Conservation (phyloP, 2,113 vertebrate genomes). For the Gadus macrocephalus region DNA sequence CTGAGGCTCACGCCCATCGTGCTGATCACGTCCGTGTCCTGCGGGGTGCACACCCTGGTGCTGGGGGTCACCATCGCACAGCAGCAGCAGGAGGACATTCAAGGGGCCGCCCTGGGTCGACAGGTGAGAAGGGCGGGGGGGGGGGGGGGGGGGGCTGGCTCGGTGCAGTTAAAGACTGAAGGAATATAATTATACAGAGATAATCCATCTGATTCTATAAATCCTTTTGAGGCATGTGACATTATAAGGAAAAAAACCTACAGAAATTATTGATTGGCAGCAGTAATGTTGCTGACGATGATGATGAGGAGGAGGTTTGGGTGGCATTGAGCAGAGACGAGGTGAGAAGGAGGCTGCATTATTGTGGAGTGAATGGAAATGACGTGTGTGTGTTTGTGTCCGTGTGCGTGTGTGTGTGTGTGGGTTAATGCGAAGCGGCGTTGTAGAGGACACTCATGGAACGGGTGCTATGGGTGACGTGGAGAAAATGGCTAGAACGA, state of each 20-base stretch:
- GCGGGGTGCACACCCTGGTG: slow-evolving; percentile 85
- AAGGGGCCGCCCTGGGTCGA: slow-evolving; percentile 73
- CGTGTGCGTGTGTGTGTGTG: not conserved
- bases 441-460: not conserved
- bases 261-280: too few species aligned
- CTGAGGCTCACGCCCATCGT: slow-evolving; percentile 87
- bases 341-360: not conserved
- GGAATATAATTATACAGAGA: not conserved
- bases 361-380: not conserved
- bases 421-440: not conserved
- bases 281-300: too few species aligned
- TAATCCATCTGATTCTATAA: too few species aligned
- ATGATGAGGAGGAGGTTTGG: not conserved
- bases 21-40: slow-evolving; percentile 82
- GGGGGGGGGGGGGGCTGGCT: not conserved
- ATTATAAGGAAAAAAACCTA: too few species aligned
- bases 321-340: not conserved
- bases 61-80: slow-evolving; percentile 88
- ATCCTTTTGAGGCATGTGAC: too few species aligned
- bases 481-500: not conserved
- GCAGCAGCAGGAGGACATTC: slow-evolving; percentile 79
- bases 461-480: not conserved
- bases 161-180: not conserved
- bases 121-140: slow-evolving; percentile 73
- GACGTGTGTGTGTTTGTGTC: not conserved